phyloP scores from a whole-genome alignment of 2,888 invertebrate species.

The Drepana falcataria region DNA sequence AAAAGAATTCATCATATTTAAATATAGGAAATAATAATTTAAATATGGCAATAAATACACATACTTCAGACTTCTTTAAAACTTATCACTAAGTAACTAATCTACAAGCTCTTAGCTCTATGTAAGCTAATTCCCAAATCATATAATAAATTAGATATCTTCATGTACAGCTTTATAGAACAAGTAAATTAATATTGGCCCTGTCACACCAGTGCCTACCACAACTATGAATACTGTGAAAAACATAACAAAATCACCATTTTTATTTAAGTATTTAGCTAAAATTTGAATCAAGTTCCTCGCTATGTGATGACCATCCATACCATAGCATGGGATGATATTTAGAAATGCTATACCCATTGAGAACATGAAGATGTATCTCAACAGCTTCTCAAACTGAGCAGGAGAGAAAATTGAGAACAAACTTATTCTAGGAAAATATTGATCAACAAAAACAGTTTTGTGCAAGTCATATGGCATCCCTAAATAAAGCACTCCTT shows the following conservation, averaged over 20 bases:
- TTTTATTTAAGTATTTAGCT: constrained; percentile 78
- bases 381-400: constrained; percentile 84
- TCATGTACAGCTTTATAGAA: constrained; percentile 60
- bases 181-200: constrained; percentile 78
- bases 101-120: constrained; percentile 6
- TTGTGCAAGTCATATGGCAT: constrained; percentile 85
- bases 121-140: neutral
- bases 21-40: too few species aligned
- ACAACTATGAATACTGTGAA: constrained; percentile 82
- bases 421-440: constrained; percentile 83
- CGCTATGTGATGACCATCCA: constrained; percentile 95
- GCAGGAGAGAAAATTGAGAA: constrained; percentile 83
- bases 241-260: constrained; percentile 75
- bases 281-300: constrained; percentile 82
- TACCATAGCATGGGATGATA: constrained; percentile 93
- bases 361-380: constrained; percentile 92
- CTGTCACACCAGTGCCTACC: constrained; percentile 85
- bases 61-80: too few species aligned
- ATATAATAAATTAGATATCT: constrained; percentile 23
- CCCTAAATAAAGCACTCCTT: constrained; percentile 89
- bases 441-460: constrained; percentile 87
- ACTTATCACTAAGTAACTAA: too few species aligned
- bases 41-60: too few species aligned
- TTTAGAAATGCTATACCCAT: constrained; percentile 94
- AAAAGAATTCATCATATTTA: too few species aligned